phyloP scores from a whole-genome alignment of 2,888 invertebrate genomes.

The Cactoblastis cactorum region DNA sequence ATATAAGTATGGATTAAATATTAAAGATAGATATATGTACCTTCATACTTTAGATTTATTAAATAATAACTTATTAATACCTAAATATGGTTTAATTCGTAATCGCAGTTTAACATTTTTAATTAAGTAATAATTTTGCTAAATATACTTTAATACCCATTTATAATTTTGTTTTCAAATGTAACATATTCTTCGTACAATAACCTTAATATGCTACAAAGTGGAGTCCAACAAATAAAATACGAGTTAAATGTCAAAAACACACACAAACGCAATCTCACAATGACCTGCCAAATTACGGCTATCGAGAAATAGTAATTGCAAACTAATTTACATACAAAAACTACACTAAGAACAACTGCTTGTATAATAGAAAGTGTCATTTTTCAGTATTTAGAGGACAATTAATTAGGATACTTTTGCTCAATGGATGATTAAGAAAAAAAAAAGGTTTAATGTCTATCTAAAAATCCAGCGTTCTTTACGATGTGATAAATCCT shows the following conservation, averaged over 20 bases:
- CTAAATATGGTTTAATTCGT: too few species aligned
- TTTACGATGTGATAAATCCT: conserved; percentile 87
- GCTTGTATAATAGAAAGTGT: conserved; percentile 1
- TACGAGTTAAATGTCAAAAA: not conserved
- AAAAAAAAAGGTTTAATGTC: too few species aligned
- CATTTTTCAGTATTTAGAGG: not conserved
- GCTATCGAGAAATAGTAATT: conserved; percentile 6
- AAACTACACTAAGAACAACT: not conserved
- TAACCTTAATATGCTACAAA: not conserved
- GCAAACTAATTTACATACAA: conserved; percentile 6
- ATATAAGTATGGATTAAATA: too few species aligned
- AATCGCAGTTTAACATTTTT: too few species aligned
- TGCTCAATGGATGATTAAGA: too few species aligned
- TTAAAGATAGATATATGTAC: conserved; percentile 4
- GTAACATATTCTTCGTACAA: conserved; percentile 1
- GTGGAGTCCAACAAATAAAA: conserved; percentile 5
- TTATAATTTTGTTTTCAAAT: conserved; percentile 7
- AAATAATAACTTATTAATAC: too few species aligned
- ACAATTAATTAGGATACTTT: not conserved
- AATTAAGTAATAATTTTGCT: too few species aligned
- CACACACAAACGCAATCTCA: not conserved
- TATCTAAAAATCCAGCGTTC: conserved; percentile 82
- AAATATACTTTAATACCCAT: not conserved
- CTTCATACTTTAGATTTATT: too few species aligned
- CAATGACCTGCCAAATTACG: not conserved